Conservation (phyloP, 2,113 vertebrate genomes). For the Lasiurus borealis region DNA sequence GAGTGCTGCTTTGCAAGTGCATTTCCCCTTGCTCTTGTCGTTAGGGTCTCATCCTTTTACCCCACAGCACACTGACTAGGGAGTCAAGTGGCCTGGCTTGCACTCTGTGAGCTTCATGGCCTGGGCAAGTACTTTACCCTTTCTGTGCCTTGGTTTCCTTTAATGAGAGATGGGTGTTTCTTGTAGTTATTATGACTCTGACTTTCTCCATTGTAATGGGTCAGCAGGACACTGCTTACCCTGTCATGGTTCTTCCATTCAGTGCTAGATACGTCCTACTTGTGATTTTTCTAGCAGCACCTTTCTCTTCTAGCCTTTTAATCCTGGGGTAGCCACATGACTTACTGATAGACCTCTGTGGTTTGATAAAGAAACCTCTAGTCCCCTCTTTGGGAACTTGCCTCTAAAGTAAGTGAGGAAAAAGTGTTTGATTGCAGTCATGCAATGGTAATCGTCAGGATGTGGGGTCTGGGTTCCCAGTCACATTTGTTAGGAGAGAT, state of each 20-base stretch:
- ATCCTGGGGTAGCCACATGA: not conserved
- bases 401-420: not conserved
- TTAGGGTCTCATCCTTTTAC: not conserved
- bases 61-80: not conserved
- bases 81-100: not conserved
- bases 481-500: not conserved
- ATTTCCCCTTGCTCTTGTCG: not conserved
- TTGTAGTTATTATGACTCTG: not conserved
- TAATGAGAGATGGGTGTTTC: not conserved
- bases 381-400: not conserved
- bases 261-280: too few relatives aligned
- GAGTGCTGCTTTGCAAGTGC: not conserved
- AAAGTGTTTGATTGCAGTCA: not conserved
- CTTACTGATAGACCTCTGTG: not conserved
- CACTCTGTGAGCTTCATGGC: too few relatives aligned
- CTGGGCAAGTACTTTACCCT: not conserved
- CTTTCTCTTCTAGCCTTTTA: not conserved
- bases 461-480: not conserved
- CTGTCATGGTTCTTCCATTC: fast-evolving
- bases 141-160: not conserved
- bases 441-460: not conserved
- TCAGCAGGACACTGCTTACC: not conserved
- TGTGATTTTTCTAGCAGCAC: not conserved
- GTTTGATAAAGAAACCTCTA: not conserved
- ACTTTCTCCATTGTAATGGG: not conserved